Evolutionary conservation across 2,888 invertebrate genomes (phyloP).

Genomic region (Stenodema calcarata): DNA sequence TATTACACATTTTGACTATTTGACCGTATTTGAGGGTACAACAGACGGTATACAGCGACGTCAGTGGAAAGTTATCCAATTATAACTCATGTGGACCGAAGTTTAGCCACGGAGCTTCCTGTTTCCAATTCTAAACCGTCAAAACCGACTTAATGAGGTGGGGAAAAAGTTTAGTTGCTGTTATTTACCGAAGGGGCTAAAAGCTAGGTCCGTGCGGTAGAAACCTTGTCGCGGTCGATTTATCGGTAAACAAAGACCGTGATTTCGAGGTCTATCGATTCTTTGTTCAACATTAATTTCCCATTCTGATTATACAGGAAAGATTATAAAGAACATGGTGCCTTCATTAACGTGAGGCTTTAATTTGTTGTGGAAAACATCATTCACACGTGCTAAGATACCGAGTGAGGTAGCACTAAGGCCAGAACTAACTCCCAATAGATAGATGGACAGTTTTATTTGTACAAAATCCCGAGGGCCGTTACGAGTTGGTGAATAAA

Average conservation of each 20-base stretch:
- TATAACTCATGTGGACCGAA: slow-evolving; percentile 3
- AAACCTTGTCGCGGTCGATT: not conserved
- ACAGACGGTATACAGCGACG: not conserved
- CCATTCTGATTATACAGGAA: not conserved
- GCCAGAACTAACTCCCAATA: no score
- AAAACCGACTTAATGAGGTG: slow-evolving; percentile 4
- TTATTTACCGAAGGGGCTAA: not conserved
- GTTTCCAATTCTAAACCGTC: not conserved
- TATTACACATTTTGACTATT: no score
- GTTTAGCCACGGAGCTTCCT: not conserved
- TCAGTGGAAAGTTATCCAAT: slow-evolving; percentile 4
- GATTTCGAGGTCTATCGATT: not conserved
- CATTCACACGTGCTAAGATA: no score
- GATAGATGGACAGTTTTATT: no score
- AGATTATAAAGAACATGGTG: no score
- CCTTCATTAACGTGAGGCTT: no score
- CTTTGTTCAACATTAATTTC: not conserved
- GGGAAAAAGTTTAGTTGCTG: not conserved
- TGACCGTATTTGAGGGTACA: not conserved
- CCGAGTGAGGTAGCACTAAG: no score
- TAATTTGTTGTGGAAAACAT: no score
- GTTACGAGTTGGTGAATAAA: no score
- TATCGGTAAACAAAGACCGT: not conserved
- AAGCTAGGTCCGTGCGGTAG: not conserved
- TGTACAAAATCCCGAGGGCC: no score